Percentiles rank a stretch among this genome's conserved stretches.
These are phyloP conservation scores for Calliphora vomitoria DNA, from an alignment of 2,888 invertebrate genomes.

Conservation along the genomic window DNA sequence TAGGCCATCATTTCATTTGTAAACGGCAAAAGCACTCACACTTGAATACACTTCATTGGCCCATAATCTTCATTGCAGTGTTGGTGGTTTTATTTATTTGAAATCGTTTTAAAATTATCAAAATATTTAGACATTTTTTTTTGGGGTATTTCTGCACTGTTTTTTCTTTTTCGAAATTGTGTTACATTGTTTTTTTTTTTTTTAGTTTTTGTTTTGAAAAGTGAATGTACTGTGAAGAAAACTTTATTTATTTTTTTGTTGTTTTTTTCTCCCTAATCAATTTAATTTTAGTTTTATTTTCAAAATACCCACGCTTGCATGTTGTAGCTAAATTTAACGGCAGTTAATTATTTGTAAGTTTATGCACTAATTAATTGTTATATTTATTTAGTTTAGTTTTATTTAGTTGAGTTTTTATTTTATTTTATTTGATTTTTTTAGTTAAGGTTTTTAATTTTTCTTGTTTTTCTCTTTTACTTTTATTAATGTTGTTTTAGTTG, in stretches of 20 bases:
- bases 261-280: slow-evolving; percentile 25
- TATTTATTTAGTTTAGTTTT: slow-evolving; percentile 59
- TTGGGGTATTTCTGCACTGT: background rate
- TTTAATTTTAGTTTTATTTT: slow-evolving; percentile 29
- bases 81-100: slow-evolving; percentile 5
- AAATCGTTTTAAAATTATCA: slow-evolving; percentile 41
- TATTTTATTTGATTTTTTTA: slow-evolving; percentile 40
- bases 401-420: slow-evolving; percentile 59
- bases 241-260: slow-evolving; percentile 2
- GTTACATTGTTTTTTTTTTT: slow-evolving; percentile 46
- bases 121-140: slow-evolving; percentile 55
- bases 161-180: slow-evolving; percentile 29
- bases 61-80: background rate
- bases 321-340: slow-evolving; percentile 76
- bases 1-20: slow-evolving; percentile 28
- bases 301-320: slow-evolving; percentile 50
- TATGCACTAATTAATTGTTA: slow-evolving; percentile 83
- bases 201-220: slow-evolving; percentile 52
- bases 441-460: slow-evolving; percentile 35
- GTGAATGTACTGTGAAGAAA: slow-evolving; percentile 67
- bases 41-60: slow-evolving; percentile 16
- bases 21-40: background rate
- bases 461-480: slow-evolving; percentile 57
- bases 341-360: slow-evolving; percentile 81
- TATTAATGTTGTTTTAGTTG: slow-evolving; percentile 17